Evolutionary conservation across 1,140 invertebrate species (phyloP).

Genomic region (Trichonephila inaurata): DNA sequence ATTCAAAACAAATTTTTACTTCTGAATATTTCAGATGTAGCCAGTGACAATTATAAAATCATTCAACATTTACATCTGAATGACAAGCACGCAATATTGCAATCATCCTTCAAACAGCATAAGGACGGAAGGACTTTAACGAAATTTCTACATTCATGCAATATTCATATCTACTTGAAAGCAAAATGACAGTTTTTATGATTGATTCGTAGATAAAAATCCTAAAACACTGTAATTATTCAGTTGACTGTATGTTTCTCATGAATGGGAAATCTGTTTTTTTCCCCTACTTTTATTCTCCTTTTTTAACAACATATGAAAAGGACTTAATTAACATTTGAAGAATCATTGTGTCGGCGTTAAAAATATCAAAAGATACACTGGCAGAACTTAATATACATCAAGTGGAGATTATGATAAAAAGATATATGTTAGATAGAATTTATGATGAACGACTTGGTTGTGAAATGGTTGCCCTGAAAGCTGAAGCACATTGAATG

Average conservation of each 20-base stretch:
- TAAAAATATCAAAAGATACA: neutral
- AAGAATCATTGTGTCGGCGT: conserved; percentile 5
- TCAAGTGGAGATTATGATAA: conserved; percentile 11
- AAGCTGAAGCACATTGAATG: neutral
- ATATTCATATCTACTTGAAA: conserved; percentile 45
- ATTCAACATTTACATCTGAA: conserved; percentile 26
- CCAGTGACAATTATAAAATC: conserved; percentile 45
- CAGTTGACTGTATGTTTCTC: conserved; percentile 32
- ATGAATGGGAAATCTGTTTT: neutral
- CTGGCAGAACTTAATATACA: conserved; percentile 10
- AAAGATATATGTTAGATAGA: neutral
- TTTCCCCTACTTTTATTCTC: neutral
- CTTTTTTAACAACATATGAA: neutral
- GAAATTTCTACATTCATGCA: conserved; percentile 28
- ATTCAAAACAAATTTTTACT: conserved; percentile 2
- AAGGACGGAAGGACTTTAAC: neutral
- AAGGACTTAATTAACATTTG: conserved; percentile 38
- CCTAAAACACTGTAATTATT: conserved; percentile 39
- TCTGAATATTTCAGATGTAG: conserved; percentile 27
- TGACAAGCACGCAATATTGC: conserved; percentile 9
- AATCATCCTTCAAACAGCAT: conserved; percentile 3
- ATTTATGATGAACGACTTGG: neutral
- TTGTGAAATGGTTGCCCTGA: neutral
- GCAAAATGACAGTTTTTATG: conserved; percentile 39
- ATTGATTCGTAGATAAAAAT: conserved; percentile 38